Conservation (phyloP, 2,113 vertebrate species). For the Romanogobio albipinnatus region DNA sequence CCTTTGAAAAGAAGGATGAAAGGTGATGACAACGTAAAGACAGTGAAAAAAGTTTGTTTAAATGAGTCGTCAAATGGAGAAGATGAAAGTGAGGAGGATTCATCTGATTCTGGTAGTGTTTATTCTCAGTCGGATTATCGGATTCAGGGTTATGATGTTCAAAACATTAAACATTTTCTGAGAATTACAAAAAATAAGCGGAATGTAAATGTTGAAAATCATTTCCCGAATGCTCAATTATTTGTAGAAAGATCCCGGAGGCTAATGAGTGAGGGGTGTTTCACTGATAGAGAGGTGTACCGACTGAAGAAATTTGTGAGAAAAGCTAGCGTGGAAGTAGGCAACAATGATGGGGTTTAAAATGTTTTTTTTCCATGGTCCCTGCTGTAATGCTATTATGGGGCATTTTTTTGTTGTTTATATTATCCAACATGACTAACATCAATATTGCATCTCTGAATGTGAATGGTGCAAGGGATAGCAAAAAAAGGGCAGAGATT, state of each 20-base stretch:
- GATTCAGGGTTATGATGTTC: background rate
- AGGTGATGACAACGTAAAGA: too few relatives aligned
- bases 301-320: background rate
- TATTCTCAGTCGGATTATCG: background rate
- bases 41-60: too few relatives aligned
- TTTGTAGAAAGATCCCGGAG: background rate
- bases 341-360: background rate
- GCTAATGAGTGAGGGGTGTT: background rate
- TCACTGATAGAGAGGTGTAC: background rate
- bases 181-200: background rate
- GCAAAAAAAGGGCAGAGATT: background rate
- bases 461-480: conserved; percentile 15
- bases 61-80: too few relatives aligned
- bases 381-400: background rate
- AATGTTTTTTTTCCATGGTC: background rate
- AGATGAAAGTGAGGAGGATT: background rate
- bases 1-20: too few relatives aligned
- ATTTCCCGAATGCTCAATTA: background rate
- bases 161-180: conserved; percentile 9
- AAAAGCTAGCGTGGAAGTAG: background rate
- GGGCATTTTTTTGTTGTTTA: background rate
- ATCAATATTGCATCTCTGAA: conserved; percentile 3
- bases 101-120: conserved; percentile 1
- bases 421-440: background rate
- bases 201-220: background rate